Base-by-base conservation (phyloP, 2,888 invertebrate genomes). In the Ecliptopera silaceata region DNA sequence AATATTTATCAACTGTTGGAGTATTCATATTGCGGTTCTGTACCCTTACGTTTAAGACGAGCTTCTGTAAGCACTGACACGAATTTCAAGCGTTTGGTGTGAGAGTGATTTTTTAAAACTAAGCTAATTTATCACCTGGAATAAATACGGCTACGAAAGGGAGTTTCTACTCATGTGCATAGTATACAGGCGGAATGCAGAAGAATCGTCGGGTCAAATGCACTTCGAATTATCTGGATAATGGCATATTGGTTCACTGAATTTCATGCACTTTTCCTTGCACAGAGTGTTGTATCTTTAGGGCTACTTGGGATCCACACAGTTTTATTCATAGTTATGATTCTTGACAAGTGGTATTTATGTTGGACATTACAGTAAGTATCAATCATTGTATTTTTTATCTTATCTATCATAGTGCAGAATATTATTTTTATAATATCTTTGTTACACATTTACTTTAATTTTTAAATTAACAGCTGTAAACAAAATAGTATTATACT, bases 1-100 rank as follows among this genome's bases (percentile, higher is more conserved):
- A 90, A 82, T 77, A 61, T 87, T 88, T 88, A 81, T 71, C 78
- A 83, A 82, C 75, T 84, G 71, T 77, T 84, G 84, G 81, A 86
- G 87, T 88, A 84, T 89, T 88, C 80, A 84, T 89, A 75, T 80
- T 74, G 77, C 70, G 78, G 79, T 70, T 67, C 68, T 70, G 74
- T 79, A 80, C 86, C 89, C 88, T 80, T 79, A 82, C 66, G 68
- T 64, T 64, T 76, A 72, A 73, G 74, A 41, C 53, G 10, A 15
- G 15, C 10, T 36, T 36, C 10, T 34, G 20, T 36, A 15, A 47
- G 29, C 54, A 47, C 53, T 20, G 13, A 42, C 56, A 49, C 41
- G 12, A 3, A 38, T 39, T 43, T 26, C 13, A 44, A 39, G 56
- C 56, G 41, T 45, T 26, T 10, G 32, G 46, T 20, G 38, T 45